Conservation (phyloP, 1,140 invertebrate genomes). For the Galleria mellonella region DNA sequence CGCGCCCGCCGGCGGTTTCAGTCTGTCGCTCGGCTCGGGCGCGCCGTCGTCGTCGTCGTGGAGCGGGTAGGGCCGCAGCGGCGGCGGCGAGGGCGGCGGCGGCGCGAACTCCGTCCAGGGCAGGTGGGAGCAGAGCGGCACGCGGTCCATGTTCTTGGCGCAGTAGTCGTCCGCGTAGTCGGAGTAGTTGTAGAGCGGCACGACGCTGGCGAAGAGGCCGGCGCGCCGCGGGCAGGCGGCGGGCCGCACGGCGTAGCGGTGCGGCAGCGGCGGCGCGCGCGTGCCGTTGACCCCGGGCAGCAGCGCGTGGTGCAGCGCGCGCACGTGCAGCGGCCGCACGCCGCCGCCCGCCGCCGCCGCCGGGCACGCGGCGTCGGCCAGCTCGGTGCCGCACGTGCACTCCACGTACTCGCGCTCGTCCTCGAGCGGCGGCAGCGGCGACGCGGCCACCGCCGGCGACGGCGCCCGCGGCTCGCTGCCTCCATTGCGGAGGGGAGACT, state of each 20-base stretch:
- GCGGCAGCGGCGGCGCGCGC: conserved; percentile 36
- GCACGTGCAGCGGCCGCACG: conserved; percentile 36
- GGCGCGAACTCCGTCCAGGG: conserved; percentile 49
- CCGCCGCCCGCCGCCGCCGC: conserved; percentile 14
- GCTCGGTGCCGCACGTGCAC: conserved; percentile 45
- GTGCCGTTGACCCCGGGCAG: conserved; percentile 59
- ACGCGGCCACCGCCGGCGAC: conserved; percentile 7
- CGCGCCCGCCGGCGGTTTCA: conserved; percentile 33
- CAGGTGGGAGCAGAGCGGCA: conserved; percentile 41
- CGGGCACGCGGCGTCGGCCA: conserved; percentile 16
- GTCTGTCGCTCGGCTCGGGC: conserved; percentile 39
- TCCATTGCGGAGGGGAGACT: conserved; percentile 57
- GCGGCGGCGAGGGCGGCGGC: conserved; percentile 36
- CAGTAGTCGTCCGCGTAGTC: conserved; percentile 67
- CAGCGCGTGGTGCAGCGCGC: conserved; percentile 41
- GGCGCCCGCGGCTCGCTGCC: conserved; percentile 18
- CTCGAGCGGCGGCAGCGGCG: conserved; percentile 30
- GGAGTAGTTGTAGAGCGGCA: conserved; percentile 67
- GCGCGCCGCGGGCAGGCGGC: conserved; percentile 43
- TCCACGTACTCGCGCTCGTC: conserved; percentile 36
- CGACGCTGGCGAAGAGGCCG: conserved; percentile 51
- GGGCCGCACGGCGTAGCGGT: conserved; percentile 42
- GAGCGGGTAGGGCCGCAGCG: conserved; percentile 36
- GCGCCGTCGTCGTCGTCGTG: conserved; percentile 19
- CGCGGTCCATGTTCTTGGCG: conserved; percentile 52